Evolutionary conservation across 2,797 vertebrate genomes (phyloP), one percentile per base, ranked within the genome.

Genomic region (Takifugu rubripes): DNA sequence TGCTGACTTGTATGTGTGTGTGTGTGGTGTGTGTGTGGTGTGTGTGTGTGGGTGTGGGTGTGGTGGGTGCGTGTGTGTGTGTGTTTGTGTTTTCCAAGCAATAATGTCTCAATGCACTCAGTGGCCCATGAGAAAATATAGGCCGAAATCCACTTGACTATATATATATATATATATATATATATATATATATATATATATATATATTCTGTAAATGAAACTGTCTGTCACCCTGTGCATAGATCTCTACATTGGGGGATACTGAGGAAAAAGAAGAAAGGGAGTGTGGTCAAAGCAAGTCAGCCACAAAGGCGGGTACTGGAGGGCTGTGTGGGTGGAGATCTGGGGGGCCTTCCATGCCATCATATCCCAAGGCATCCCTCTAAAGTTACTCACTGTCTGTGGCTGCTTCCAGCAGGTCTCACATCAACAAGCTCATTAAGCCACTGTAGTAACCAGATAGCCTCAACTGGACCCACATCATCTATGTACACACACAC

Each of bases 351-450:
- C 63, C 43, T 54, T 77, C 64, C 25, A 51, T 78, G 69, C 64
- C 25, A 68, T 52, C 40, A 2, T 70, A 70, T 68, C 77, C 82
- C 68, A 51, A 53, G 59, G 63, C 9, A 15, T 50, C 54, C 46
- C 72, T 79, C 79, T 82, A 65, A 78, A 78, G 79, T 83, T 82
- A 81, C 80, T 58, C 56, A 29, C 65, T 68, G 69, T 78, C 78
- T 78, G 69, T 63, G 68, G 54, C 72, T 55, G 70, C 1, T 48
- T 67, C 65, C 68, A 47, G 55, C 25, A 4, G 54, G n/a, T 67
- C 70, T 77, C 69, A 66, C 69, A 79, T 73, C 65, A 56, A 64
- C 36, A 52, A 25, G 11, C 62, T 76, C 70, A 82, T 74, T 70
- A 74, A 76, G 79, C 61, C 29, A 9, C 36, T 0, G 3, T 54